These are phyloP conservation scores for Mechanitis messenoides DNA, from an alignment of 2,888 invertebrate genomes.

Conservation along the genomic window DNA sequence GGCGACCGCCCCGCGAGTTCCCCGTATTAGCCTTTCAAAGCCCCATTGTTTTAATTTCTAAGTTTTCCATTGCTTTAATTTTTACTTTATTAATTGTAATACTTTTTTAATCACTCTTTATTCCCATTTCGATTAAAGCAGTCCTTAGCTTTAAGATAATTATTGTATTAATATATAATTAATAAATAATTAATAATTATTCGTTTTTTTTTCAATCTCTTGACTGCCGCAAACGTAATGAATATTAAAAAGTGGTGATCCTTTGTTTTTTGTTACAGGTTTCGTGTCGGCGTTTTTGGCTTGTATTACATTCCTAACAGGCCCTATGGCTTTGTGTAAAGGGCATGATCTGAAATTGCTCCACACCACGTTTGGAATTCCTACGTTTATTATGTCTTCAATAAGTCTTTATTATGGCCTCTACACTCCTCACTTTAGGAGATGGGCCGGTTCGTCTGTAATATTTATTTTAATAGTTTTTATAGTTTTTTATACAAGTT, in stretches of 20 bases:
- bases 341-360: slow-evolving; percentile 27
- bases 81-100: no score
- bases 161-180: no score
- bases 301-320: slow-evolving; percentile 31
- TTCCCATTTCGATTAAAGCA: no score
- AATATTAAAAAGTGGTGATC: not conserved
- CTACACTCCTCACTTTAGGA: slow-evolving; percentile 32
- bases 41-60: no score
- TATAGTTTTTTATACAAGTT: slow-evolving; percentile 39
- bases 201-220: no score
- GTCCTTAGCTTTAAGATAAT: no score
- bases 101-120: no score
- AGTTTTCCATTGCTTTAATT: no score
- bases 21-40: no score
- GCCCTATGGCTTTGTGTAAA: slow-evolving; percentile 31
- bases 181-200: no score
- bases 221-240: no score
- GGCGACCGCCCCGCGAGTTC: no score
- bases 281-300: slow-evolving; percentile 34
- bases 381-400: slow-evolving; percentile 42
- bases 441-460: slow-evolving; percentile 34
- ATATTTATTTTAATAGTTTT: slow-evolving; percentile 36
- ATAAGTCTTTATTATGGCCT: slow-evolving; percentile 40
- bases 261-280: slow-evolving; percentile 37
- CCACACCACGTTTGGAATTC: slow-evolving; percentile 43